Conservation (phyloP, 1,140 invertebrate genomes). For the Drosophila biarmipes region DNA sequence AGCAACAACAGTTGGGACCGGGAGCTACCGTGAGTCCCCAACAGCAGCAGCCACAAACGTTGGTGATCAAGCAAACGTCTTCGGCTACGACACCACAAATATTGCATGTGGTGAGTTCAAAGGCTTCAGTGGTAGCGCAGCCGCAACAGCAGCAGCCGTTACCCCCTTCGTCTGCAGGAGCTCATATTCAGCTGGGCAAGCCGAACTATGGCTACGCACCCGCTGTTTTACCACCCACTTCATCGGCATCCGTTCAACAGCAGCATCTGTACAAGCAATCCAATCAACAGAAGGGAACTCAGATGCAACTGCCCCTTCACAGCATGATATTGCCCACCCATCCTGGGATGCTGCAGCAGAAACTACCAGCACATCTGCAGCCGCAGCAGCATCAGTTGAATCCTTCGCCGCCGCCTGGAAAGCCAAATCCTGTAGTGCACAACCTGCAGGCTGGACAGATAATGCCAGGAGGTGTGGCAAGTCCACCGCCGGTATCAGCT, state of each 20-base stretch:
- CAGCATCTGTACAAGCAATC: constrained; percentile 60
- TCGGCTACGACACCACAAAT: constrained; percentile 59
- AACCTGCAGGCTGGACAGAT: constrained; percentile 83
- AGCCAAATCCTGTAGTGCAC: constrained; percentile 70
- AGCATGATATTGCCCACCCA: constrained; percentile 58
- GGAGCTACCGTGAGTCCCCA: constrained; percentile 35
- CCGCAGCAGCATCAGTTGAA: constrained; percentile 71
- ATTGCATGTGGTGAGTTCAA: constrained; percentile 78
- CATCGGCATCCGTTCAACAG: constrained; percentile 37
- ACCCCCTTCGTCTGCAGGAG: constrained; percentile 20
- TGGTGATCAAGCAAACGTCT: constrained; percentile 76
- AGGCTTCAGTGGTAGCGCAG: constrained; percentile 63
- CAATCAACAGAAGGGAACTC: constrained; percentile 46
- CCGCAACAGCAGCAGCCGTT: constrained; percentile 45
- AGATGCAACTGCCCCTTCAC: constrained; percentile 55
- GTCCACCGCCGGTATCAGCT: constrained; percentile 85
- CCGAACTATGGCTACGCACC: constrained; percentile 51
- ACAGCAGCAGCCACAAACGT: constrained; percentile 65
- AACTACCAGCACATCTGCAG: constrained; percentile 65
- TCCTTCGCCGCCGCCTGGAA: constrained; percentile 59
- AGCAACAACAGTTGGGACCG: constrained; percentile 34
- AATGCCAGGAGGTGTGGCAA: constrained; percentile 86
- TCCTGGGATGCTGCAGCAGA: constrained; percentile 65
- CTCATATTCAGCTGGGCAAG: constrained; percentile 54
- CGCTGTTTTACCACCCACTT: constrained; percentile 68